Evolutionary conservation across 2,888 invertebrate genomes (phyloP), one percentile per base, ranked within the genome.

Genomic region (Acrobasis repandana): DNA sequence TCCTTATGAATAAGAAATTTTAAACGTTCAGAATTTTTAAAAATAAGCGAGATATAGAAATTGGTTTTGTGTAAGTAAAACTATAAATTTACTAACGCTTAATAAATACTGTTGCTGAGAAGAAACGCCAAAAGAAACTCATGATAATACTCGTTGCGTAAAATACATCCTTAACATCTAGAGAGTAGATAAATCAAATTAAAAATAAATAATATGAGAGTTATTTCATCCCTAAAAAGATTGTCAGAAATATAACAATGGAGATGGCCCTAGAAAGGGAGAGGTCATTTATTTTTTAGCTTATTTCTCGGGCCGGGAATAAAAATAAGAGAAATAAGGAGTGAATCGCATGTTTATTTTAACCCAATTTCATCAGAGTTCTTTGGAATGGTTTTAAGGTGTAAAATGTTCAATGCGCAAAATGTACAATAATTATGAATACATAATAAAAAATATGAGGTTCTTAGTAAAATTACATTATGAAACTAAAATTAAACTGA

Each of bases 211-310:
- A 16, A 16, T 33, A 36, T 16, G 4, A 10, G 36, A 52, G 14
- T 50, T 28, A 28, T 6, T 50, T 33, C n/a, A 43, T 43, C n/a
- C 43, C 28, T 14, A 16, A 36, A 36, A 52, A 52, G 52, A 52
- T 52, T 52, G 36, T 36, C 36, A 16, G 16, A 16, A 14, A 15
- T 36, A 52, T 36, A 52, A 52, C 36, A 52, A 52, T 52, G 52
- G 36, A 73, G 72, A 69, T 73, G 72, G 72, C 36, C 34, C 9
- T n/a, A n/a, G 16, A 52, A 36, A 36, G 52, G 36, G 15, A 34
- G 16, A 52, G 16, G 15, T 52, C 52, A 36, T 52, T 52, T 52
- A 52, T 52, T 52, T 52, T 52, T 36, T 36, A 36, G 52, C 52
- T 52, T 52, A 52, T 52, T 36, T 52, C 16, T 52, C 18, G 16